Conservation (phyloP, 1,140 invertebrate genomes). For the Drosophila takahashii region DNA sequence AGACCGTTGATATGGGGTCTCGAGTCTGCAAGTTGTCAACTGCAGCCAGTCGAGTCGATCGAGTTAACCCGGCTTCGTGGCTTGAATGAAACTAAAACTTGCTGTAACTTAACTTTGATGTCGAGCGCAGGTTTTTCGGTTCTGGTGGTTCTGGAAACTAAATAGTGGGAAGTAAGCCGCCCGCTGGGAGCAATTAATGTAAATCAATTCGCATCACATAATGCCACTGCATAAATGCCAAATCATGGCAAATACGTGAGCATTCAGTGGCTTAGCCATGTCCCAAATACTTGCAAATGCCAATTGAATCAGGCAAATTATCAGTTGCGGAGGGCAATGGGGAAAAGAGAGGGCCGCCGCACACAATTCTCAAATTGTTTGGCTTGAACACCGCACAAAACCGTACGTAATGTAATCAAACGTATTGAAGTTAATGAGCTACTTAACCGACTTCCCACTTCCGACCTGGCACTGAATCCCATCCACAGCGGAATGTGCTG, state of each 20-base stretch:
- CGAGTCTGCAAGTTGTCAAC: constrained; percentile 28
- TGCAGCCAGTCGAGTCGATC: constrained; percentile 31
- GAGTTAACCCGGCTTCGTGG: constrained; percentile 11
- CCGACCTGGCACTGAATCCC: constrained; percentile 16
- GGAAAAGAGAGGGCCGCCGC: neutral
- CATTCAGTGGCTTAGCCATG: constrained; percentile 31
- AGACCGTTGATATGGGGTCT: constrained; percentile 24
- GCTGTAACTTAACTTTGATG: constrained; percentile 6
- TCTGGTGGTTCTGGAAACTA: neutral
- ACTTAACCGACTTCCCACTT: constrained; percentile 70
- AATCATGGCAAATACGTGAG: constrained; percentile 49
- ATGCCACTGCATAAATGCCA: constrained; percentile 46
- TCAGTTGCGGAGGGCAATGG: neutral
- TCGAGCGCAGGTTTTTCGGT: neutral
- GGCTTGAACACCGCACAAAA: constrained; percentile 38
- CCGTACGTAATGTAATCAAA: constrained; percentile 55
- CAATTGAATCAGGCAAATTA: constrained; percentile 47
- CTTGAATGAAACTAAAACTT: constrained; percentile 38
- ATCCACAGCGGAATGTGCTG: constrained; percentile 22
- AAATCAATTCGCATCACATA: constrained; percentile 48
- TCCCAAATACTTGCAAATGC: constrained; percentile 35
- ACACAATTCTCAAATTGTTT: constrained; percentile 52
- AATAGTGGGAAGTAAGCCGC: neutral
- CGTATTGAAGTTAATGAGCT: constrained; percentile 68
- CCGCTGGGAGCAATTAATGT: constrained; percentile 11